Evolutionary conservation across 2,113 vertebrate species (phyloP), one percentile per base, ranked within the genome.

Genomic region (Rhinopithecus roxellana): DNA sequence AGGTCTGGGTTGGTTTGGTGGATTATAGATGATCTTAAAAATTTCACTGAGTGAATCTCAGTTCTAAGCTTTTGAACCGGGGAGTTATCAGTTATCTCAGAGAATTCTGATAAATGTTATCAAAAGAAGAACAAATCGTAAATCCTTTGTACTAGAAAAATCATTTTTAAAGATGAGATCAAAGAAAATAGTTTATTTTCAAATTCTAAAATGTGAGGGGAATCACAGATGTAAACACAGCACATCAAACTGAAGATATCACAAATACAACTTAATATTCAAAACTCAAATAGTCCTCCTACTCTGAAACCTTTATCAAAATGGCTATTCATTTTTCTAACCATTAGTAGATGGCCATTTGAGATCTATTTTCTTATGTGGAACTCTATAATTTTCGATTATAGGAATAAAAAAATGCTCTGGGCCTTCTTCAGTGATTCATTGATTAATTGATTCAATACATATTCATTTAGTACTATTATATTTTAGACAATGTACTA

Each of bases 61-160:
- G 16, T 59, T 43, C 38, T 74, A 90, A 92, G 59, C 30, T 74
- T 61, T 89, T 72, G 45, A 94, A 40, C 35, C 40, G 25, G 52
- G 70, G 50, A 81, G 10, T 93, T 96, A 96, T 90, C 94, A 74
- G 64, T 92, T 92, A 95, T 96, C 80, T 93, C 72, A 90, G 48
- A 13, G 16, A 97, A 67, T 72, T 48, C 75, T 85, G 95, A 93
- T 95, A 94, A 70, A 89, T 81, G 16, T 43, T 93, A 96, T 89
- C 81, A 89, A 93, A 93, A 78, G 40, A 88, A 81, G 70, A 96
- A 93, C 81, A 93, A 93, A 93, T 85, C 77, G 70, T 96, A 94
- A 96, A 96, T 96, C 57, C 48, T 22, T 69, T 74, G 16, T 81
- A 96, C 92, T 92, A 90, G 75, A n/a, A 81, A 97, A 55, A 38